These are phyloP conservation scores for Lepisosteus oculatus DNA, from an alignment of 2,113 vertebrate species.

Conservation along the genomic window DNA sequence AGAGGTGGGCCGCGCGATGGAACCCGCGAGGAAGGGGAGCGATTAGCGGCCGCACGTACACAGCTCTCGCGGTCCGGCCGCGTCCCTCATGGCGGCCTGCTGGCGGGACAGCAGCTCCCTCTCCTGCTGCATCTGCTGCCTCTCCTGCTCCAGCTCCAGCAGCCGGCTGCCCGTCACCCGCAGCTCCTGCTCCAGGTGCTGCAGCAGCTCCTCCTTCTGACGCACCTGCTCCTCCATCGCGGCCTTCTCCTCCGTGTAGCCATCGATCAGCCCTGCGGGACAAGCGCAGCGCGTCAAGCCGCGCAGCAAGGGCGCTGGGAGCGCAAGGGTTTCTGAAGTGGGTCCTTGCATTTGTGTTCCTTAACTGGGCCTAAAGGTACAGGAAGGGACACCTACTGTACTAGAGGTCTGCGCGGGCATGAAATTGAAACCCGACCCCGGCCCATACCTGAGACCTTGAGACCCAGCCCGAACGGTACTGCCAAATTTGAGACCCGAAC, in stretches of 20 bases:
- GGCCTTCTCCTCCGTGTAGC: conserved; percentile 85
- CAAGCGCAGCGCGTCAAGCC: not conserved
- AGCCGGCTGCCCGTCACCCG: conserved; percentile 78
- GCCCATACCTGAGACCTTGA: no score
- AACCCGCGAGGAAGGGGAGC: no score
- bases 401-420: no score
- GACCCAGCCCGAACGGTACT: no score
- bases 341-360: no score
- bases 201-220: conserved; percentile 67
- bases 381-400: no score
- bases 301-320: no score
- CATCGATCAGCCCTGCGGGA: conserved; percentile 81
- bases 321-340: no score
- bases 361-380: no score
- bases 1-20: no score
- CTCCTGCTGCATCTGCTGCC: conserved; percentile 78
- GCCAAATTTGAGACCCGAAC: no score
- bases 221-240: conserved; percentile 79
- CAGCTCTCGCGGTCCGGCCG: conserved; percentile 77
- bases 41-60: conserved; percentile 73
- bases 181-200: conserved; percentile 71
- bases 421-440: no score
- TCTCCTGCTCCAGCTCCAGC: conserved; percentile 86
- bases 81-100: conserved; percentile 82
- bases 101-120: conserved; percentile 82